Evolutionary conservation across 2,113 vertebrate species (phyloP), one percentile per base, ranked within the genome.

Genomic region (Anarhynchus alexandrinus): DNA sequence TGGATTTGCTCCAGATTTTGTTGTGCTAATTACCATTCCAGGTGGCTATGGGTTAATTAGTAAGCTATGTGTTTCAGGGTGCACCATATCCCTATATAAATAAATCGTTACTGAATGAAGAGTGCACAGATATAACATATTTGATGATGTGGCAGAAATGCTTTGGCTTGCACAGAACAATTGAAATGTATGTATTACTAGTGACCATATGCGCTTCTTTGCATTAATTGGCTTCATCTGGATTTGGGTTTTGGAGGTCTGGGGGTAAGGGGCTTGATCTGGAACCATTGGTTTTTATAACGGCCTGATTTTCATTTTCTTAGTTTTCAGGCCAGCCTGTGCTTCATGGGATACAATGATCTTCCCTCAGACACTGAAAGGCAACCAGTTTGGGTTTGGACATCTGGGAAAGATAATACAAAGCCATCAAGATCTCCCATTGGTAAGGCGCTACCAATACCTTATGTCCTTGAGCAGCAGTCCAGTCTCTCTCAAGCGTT

Each of bases 11-110:
- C 51, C 83, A 76, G 77, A 47, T 91, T 95, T 82, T 76, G 45
- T 93, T 86, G 69, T 84, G 52, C 43, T 96, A 72, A 93, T 93
- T 93, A 58, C 55, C 27, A 20, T 85, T 92, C 73, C 81, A 94
- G 93, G 89, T 91, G 93, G 91, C 57, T 64, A 8, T 34, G 40
- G 79, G 81, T 91, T 96, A 95, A 96, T 96, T 96, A 95, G 77
- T 47, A 52, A 84, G 65, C 38, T 93, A 12, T 51, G n/a, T 71
- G 77, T 95, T 94, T 91, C 84, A 85, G 78, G 70, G 65, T 82
- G 30, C 38, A 79, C 40, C 52, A 43, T 61, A 83, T 51, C 38
- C 5, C 0, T n/a, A 38, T n/a, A 45, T 45, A 91, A 84, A 91
- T 32, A 87, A 84, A 71, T 93, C 3, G 1, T 79, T 95, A 72